Percentiles rank a stretch among this genome's conserved stretches.
These are phyloP conservation scores for Sebastolobus altivelis DNA, from an alignment of 2,797 vertebrate genomes.

Conservation along the genomic window DNA sequence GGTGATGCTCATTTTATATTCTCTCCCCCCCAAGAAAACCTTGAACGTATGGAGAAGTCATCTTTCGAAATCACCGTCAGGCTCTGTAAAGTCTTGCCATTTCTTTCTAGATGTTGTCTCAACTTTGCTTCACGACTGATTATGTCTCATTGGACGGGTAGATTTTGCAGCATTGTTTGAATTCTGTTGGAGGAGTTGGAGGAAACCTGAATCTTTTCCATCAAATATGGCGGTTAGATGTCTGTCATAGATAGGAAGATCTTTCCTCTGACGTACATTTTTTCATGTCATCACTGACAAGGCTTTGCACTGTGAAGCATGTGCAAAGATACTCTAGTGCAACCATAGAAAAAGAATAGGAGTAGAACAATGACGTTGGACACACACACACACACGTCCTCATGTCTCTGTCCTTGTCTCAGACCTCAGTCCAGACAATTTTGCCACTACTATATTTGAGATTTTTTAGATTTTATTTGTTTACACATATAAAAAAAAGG, in stretches of 20 bases:
- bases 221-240: conserved; percentile 34
- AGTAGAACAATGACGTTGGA: no score
- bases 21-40: conserved; percentile 5
- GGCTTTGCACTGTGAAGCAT: neutral
- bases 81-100: conserved; percentile 8
- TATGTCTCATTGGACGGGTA: conserved; percentile 11
- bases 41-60: conserved; percentile 36
- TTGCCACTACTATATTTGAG: no score
- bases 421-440: no score
- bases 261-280: conserved; percentile 5
- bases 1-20: conserved; percentile 35
- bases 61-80: conserved; percentile 19
- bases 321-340: no score
- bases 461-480: no score
- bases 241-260: conserved; percentile 27
- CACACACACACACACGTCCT: no score
- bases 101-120: conserved; percentile 32
- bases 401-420: no score
- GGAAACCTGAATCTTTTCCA: conserved; percentile 32
- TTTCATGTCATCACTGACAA: conserved; percentile 24
- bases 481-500: no score
- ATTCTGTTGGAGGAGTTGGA: conserved; percentile 9
- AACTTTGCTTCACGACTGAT: conserved; percentile 29
- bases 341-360: no score
- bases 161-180: conserved; percentile 18